Evolutionary conservation across 2,888 invertebrate species (phyloP).

Genomic region (Lutraria lutraria): DNA sequence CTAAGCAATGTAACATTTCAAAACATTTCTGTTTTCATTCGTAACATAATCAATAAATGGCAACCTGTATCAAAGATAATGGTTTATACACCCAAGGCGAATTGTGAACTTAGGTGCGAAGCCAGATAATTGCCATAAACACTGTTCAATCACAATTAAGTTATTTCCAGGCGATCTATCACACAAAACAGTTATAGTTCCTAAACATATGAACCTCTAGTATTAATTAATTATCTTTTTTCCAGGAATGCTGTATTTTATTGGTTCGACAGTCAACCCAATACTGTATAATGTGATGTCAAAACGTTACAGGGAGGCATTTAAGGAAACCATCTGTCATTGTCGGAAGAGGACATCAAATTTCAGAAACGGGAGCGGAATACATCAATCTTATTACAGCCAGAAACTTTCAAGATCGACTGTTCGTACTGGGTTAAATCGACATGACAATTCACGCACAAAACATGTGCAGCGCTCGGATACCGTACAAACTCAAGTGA

Average conservation of each 20-base stretch:
- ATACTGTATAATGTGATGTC: slow-evolving; percentile 97
- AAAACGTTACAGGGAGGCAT: slow-evolving; percentile 96
- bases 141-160: background rate
- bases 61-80: background rate
- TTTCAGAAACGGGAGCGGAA: slow-evolving; percentile 45
- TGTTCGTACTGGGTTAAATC: background rate
- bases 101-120: background rate
- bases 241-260: slow-evolving; percentile 94
- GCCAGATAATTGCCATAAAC: background rate
- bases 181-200: background rate
- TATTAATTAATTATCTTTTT: slow-evolving; percentile 29
- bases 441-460: background rate
- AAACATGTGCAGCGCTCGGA: slow-evolving; percentile 39
- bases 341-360: slow-evolving; percentile 27
- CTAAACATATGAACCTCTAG: background rate
- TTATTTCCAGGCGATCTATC: background rate
- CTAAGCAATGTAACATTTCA: too few species aligned
- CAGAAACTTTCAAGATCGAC: slow-evolving; percentile 28
- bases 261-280: slow-evolving; percentile 97
- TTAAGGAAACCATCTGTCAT: slow-evolving; percentile 89
- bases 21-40: too few species aligned
- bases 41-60: background rate
- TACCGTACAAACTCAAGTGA: slow-evolving; percentile 42
- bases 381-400: slow-evolving; percentile 56
- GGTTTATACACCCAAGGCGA: background rate